phyloP scores from a whole-genome alignment of 2,797 vertebrate species.

The Bufotes viridis region DNA sequence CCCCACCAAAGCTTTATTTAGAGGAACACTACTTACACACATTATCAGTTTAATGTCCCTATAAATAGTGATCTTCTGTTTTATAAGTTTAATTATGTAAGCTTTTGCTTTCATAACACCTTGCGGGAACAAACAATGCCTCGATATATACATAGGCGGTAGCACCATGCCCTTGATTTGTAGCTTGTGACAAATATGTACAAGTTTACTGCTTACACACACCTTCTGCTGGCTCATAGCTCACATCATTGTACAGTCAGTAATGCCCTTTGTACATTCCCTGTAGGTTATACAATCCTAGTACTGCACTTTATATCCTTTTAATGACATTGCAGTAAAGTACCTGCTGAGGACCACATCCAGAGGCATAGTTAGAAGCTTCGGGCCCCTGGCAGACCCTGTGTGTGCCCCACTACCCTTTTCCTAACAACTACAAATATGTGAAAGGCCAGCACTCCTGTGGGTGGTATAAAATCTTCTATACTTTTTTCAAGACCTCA shows the following conservation, averaged over 20 bases:
- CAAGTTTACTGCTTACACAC: background rate
- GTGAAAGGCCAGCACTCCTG: too few relatives aligned
- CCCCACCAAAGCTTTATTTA: background rate
- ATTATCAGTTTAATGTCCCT: background rate
- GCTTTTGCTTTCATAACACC: constrained; percentile 34
- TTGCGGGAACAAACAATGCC: background rate
- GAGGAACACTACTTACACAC: background rate
- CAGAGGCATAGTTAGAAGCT: too few relatives aligned
- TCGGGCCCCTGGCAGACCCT: too few relatives aligned
- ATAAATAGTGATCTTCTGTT: background rate
- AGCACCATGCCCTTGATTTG: background rate
- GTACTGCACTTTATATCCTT: background rate
- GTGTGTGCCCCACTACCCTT: too few relatives aligned
- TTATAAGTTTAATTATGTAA: constrained; percentile 14
- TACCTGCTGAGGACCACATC: too few relatives aligned
- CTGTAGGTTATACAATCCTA: background rate
- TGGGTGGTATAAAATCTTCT: too few relatives aligned
- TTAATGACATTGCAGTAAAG: background rate
- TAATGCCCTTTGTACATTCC: constrained; percentile 3
- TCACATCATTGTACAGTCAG: background rate
- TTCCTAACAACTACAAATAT: background rate
- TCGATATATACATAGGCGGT: background rate
- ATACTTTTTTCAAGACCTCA: too few relatives aligned
- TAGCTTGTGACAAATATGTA: background rate
- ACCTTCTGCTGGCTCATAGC: background rate